phyloP scores from a whole-genome alignment of 1,140 invertebrate species.

The Cardiocondyla obscurior region DNA sequence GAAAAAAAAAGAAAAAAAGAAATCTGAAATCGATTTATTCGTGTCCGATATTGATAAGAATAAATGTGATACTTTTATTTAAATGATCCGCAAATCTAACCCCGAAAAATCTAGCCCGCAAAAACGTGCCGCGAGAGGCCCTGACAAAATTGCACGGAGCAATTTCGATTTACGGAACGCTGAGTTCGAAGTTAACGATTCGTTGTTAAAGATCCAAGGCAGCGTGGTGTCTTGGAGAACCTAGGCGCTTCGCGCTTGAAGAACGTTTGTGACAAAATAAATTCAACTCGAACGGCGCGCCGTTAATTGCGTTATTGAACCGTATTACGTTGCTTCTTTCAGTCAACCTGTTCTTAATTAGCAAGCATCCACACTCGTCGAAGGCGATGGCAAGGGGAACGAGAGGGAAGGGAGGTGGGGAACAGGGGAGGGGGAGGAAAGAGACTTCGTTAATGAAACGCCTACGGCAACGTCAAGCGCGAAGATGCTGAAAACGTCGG shows the following conservation, averaged over 20 bases:
- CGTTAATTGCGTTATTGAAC: slow-evolving; percentile 6
- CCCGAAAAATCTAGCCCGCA: neutral
- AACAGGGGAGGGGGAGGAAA: neutral
- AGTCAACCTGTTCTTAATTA: slow-evolving; percentile 37
- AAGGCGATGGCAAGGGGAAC: too few species aligned
- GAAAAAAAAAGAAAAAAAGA: too few species aligned
- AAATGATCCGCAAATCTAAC: neutral
- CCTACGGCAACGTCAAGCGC: slow-evolving; percentile 37
- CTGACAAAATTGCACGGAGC: too few species aligned
- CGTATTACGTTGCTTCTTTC: slow-evolving; percentile 21
- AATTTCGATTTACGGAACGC: neutral
- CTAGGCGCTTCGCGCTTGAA: neutral
- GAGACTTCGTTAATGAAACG: slow-evolving; percentile 42
- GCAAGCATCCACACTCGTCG: slow-evolving; percentile 35
- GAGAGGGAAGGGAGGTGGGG: neutral
- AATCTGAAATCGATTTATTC: slow-evolving; percentile 11
- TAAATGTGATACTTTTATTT: neutral
- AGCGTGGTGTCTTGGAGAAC: neutral
- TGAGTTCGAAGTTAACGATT: neutral
- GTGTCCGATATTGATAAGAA: neutral
- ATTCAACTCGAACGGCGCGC: neutral
- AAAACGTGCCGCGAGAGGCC: too few species aligned
- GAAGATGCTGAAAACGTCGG: slow-evolving; percentile 10
- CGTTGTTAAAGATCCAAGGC: neutral
- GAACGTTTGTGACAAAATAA: neutral